Percentiles rank a stretch among this genome's conserved stretches.
These are phyloP conservation scores for Drosophila orosa DNA, from an alignment of 1,140 invertebrate species.

Conservation along the genomic window DNA sequence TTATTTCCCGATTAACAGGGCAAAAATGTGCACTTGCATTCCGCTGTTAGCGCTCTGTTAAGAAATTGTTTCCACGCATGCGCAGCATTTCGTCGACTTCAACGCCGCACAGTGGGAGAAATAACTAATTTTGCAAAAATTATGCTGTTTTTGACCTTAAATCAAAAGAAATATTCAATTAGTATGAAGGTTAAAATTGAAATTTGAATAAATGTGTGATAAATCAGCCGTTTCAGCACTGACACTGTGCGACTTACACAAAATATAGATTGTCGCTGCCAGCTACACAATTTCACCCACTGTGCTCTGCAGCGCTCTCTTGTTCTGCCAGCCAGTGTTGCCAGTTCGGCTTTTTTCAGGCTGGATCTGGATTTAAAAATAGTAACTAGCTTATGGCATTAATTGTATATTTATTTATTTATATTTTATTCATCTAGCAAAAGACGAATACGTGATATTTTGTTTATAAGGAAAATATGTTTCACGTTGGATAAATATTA, in stretches of 20 bases:
- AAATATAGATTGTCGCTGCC: neutral
- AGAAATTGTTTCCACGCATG: constrained; percentile 8
- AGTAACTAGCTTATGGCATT: neutral
- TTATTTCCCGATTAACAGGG: constrained; percentile 12
- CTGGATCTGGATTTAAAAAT: neutral
- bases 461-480: neutral
- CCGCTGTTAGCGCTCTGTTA: constrained; percentile 20
- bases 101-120: neutral
- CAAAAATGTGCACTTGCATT: constrained; percentile 23
- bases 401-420: neutral
- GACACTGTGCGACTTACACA: neutral
- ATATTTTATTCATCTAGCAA: too few species aligned
- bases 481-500: neutral
- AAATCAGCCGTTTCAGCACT: neutral
- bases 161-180: neutral
- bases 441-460: neutral
- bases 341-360: neutral
- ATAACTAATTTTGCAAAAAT: neutral
- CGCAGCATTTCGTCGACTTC: constrained; percentile 12
- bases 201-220: neutral
- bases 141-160: neutral
- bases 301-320: neutral
- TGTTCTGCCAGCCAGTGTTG: neutral
- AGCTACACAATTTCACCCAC: neutral
- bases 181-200: neutral